A percentile compares a stretch with the other conserved stretches of the same genome.
Evolutionary conservation across 1,140 invertebrate genomes (phyloP).

Genomic region (Whitmania pigra): DNA sequence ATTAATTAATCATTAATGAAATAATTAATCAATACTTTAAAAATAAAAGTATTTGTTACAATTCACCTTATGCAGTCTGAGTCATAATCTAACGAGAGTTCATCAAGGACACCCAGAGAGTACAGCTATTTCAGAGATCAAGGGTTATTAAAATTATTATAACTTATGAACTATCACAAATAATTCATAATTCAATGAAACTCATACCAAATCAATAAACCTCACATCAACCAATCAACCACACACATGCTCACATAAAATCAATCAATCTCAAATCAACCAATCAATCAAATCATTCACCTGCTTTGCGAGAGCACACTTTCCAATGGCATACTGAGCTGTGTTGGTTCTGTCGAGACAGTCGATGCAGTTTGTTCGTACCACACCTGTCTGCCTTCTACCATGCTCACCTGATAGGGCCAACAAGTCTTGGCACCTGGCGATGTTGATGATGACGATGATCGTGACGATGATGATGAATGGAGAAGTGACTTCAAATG

Average conservation of each 20-base stretch:
- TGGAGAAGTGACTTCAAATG: too few relatives aligned
- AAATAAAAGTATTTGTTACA: too few relatives aligned
- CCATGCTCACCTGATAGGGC: not conserved
- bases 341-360: conserved; percentile 98
- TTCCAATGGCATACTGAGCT: conserved; percentile 95
- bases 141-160: not conserved
- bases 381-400: conserved; percentile 68
- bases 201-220: too few relatives aligned
- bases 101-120: conserved; percentile 69
- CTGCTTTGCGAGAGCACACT: conserved; percentile 80
- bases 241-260: too few relatives aligned
- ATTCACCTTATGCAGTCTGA: conserved; percentile 65
- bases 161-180: too few relatives aligned
- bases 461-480: not conserved
- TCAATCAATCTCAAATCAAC: too few relatives aligned
- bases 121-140: conserved; percentile 54
- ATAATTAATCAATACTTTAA: too few relatives aligned
- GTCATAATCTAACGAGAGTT: conserved; percentile 78
- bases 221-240: too few relatives aligned
- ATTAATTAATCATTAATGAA: not conserved
- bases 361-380: conserved; percentile 96
- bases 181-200: too few relatives aligned
- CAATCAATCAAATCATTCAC: conserved; percentile 38
- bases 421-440: conserved; percentile 12
- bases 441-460: not conserved